phyloP scores from a whole-genome alignment of 1,140 invertebrate genomes.

The Pogonomyrmex californicus region DNA sequence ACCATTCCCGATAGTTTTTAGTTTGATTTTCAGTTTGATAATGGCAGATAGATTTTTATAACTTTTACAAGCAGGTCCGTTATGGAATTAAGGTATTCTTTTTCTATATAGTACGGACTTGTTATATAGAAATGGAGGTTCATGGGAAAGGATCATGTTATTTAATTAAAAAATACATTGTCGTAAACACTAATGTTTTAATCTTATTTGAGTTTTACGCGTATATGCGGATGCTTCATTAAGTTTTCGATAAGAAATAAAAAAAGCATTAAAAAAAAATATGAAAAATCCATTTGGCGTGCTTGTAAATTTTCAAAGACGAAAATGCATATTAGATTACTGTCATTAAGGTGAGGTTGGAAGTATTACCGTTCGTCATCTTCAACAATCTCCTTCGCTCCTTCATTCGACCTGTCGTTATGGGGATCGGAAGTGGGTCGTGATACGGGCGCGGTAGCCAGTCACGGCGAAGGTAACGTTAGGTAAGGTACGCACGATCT shows the following conservation, averaged over 20 bases:
- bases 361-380: conserved; percentile 32
- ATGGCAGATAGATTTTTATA: neutral
- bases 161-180: neutral
- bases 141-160: neutral
- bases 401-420: conserved; percentile 77
- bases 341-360: neutral
- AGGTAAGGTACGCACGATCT: conserved; percentile 81
- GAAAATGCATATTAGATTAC: neutral
- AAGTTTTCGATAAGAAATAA: neutral
- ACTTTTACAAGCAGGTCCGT: neutral
- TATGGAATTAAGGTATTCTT: neutral
- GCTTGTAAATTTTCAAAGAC: neutral
- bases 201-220: neutral
- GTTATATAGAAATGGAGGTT: neutral
- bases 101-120: neutral
- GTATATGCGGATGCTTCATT: neutral
- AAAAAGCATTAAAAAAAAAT: neutral
- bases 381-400: conserved; percentile 69
- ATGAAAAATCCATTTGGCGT: neutral
- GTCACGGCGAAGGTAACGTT: conserved; percentile 80
- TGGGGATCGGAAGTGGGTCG: conserved; percentile 83
- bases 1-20: conserved; percentile 19
- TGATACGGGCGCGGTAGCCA: conserved; percentile 84
- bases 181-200: neutral
- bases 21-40: neutral